These are phyloP conservation scores for Drosophila dunni DNA, from an alignment of 1,140 invertebrate species.

Conservation along the genomic window DNA sequence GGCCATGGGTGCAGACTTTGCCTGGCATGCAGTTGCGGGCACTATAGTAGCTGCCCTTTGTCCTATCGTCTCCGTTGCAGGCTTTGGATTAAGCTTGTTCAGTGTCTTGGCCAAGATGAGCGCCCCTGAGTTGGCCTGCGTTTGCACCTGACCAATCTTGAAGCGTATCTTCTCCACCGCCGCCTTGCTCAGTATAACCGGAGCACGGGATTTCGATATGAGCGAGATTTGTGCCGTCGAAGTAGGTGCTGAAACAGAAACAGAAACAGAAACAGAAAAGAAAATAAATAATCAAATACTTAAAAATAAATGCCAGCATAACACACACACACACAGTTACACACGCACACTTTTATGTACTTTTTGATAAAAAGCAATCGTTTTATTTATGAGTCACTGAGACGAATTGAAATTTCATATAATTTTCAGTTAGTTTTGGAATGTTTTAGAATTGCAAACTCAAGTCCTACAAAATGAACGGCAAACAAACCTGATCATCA, in stretches of 20 bases:
- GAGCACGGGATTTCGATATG: slow-evolving; percentile 49
- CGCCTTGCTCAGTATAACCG: slow-evolving; percentile 62
- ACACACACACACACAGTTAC: background rate
- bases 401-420: too few species aligned
- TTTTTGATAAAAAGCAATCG: background rate
- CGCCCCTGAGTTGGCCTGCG: slow-evolving; percentile 49
- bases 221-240: slow-evolving; percentile 52
- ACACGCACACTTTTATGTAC: background rate
- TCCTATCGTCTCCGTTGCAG: background rate
- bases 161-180: slow-evolving; percentile 66
- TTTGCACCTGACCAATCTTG: slow-evolving; percentile 61
- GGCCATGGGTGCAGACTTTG: background rate
- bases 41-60: background rate
- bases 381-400: too few species aligned
- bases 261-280: slow-evolving; percentile 5
- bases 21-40: background rate
- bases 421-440: too few species aligned
- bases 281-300: slow-evolving; percentile 5
- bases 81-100: slow-evolving; percentile 6
- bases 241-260: slow-evolving; percentile 9
- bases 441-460: too few species aligned
- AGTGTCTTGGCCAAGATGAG: slow-evolving; percentile 48
- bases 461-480: too few species aligned
- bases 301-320: background rate
- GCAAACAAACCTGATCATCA: too few species aligned